Base-by-base conservation (phyloP, 2,888 invertebrate species). In the Euphydryas editha region DNA sequence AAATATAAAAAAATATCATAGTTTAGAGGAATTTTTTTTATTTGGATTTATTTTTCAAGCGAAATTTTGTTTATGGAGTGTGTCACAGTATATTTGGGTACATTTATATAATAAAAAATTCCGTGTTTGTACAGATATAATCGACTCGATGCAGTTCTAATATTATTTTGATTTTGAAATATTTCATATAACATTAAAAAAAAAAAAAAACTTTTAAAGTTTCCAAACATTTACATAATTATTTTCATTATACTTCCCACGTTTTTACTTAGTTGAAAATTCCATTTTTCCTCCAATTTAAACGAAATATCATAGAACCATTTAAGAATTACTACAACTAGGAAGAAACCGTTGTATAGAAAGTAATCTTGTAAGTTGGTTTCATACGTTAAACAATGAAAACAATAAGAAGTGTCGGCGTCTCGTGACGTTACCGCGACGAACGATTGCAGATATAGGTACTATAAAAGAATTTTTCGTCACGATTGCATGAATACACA, bases 341-440 rank as follows among this genome's bases (percentile, higher is more conserved):
- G n/a, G 24, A 36, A 17, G 54, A 36, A 36, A 18, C 30, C 11
- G 15, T 17, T 2, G 15, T 6, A 36, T 54, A 54, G 54, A 54
- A 54, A 54, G 54, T 54, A 36, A 36, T 36, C 30, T 54, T n/a
- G 36, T 54, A 54, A 36, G 30, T 54, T 24, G n/a, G 54, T n/a
- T 17, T 36, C 30, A 36, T 54, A 17, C 17, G 54, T n/a, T 17
- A 54, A 54, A 54, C 54, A 54, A 54, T 54, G 36, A 36, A 36
- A 36, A 54, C 36, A 54, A 54, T 54, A 54, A 54, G 17, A 36
- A 54, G 54, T 30, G 30, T 30, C 21, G n/a, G 8, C 24, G 54
- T 36, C n/a, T n/a, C n/a, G 54, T 54, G 54, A 54, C 36, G 36
- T 54, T 54, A 54, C 15, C 30, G 39, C n/a, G 44, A 20, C 36